phyloP scores from a whole-genome alignment of 2,797 vertebrate genomes.

The Sebastes matsubarae region DNA sequence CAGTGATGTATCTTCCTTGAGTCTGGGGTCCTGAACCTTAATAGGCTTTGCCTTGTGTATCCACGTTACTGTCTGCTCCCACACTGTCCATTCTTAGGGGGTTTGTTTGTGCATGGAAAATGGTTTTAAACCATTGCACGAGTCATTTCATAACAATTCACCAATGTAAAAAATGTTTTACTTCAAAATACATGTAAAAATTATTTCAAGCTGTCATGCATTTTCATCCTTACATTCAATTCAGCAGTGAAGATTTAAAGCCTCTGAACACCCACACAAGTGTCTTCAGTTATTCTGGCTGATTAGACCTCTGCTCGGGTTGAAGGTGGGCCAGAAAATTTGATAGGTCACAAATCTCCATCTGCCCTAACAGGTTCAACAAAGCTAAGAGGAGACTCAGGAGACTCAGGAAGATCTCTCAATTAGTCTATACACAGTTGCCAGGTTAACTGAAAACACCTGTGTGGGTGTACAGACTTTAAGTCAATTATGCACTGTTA shows the following conservation, averaged over 20 bases:
- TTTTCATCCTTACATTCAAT: neutral
- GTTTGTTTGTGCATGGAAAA: slow-evolving; percentile 15
- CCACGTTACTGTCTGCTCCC: neutral
- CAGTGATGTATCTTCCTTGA: slow-evolving; percentile 36
- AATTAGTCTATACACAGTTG: too few species aligned
- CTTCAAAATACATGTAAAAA: slow-evolving; percentile 7
- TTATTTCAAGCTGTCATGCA: neutral
- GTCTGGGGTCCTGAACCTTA: neutral
- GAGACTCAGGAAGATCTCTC: too few species aligned
- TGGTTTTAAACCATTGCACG: neutral
- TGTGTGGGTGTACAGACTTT: too few species aligned
- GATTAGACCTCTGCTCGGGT: neutral
- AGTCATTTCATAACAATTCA: slow-evolving; percentile 1
- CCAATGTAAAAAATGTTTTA: slow-evolving; percentile 2
- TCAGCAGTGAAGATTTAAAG: neutral
- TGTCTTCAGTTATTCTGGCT: neutral
- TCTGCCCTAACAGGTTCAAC: too few species aligned
- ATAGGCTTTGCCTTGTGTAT: slow-evolving; percentile 3
- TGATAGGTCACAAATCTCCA: neutral
- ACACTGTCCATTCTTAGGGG: neutral
- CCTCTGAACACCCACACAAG: neutral
- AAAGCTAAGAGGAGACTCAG: too few species aligned
- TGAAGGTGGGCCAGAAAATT: too few species aligned
- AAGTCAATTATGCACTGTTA: neutral
- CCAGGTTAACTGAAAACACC: neutral